Evolutionary conservation across 2,113 vertebrate species (phyloP), one percentile per base, ranked within the genome.

Genomic region (Coreoperca whiteheadi): DNA sequence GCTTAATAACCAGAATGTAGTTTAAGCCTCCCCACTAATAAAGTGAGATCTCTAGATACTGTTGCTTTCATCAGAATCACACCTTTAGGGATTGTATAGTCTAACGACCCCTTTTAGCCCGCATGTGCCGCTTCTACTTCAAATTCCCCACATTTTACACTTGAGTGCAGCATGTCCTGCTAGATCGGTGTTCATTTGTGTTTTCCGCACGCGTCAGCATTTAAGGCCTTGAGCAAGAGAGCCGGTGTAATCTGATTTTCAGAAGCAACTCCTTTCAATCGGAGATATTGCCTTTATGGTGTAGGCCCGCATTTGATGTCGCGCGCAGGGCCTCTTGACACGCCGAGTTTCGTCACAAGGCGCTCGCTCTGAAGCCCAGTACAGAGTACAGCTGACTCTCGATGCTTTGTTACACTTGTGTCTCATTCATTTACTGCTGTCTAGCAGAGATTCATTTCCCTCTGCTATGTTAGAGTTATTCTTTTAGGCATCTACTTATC

Each of bases 251-350:
- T 75, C 48, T 74, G 51, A 87, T 60, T 70, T 82, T 87, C 75
- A 81, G 73, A 83, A 32, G 37, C 53, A 1, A 3, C 10, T 41
- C 66, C 54, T 75, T 79, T 77, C 56, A 77, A 81, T 68, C 72
- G 43, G 80, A 67, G 46, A 72, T 67, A 6, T 66, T 74, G 66
- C 43, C 32, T 81, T 79, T 32, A 66, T 75, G 39, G 51, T 77
- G 53, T 41, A 51, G n/a, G n/a, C n/a, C n/a, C n/a, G n/a, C 12
- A 28, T 90, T 87, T 90, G 74, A 89, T 69, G 69, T 30, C 28
- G 68, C 0, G 2, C 18, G 48, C 53, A 50, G 83, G 74, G 81
- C 74, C 75, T 74, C 87, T 85, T 66, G 79, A 79, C 46, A 48
- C 46, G 56, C n/a, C 8, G 10, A 34, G 5, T 65, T 71, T 18